Conservation (phyloP, 2,797 vertebrate species). For the Sebastes steindachneri region DNA sequence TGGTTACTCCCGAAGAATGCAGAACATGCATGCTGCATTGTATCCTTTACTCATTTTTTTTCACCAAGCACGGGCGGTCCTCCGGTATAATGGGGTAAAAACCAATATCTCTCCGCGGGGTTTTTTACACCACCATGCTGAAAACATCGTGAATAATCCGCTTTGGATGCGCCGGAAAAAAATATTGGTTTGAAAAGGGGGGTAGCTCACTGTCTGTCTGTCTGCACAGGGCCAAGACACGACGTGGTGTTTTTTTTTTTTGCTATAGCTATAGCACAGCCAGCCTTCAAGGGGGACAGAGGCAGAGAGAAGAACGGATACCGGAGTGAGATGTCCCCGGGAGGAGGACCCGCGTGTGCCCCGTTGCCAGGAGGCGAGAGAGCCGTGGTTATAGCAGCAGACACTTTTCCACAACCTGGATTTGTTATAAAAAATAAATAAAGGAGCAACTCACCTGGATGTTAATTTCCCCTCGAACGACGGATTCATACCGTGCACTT, state of each 20-base stretch:
- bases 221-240: constrained; percentile 71
- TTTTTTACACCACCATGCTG: constrained; percentile 63
- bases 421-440: not conserved
- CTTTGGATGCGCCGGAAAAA: constrained; percentile 57
- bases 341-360: constrained; percentile 84
- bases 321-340: constrained; percentile 84
- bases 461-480: constrained; percentile 41
- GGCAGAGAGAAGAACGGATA: constrained; percentile 81
- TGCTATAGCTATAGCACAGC: constrained; percentile 14
- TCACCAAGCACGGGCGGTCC: constrained; percentile 80
- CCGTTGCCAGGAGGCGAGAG: constrained; percentile 80
- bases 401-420: constrained; percentile 68
- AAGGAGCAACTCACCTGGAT: constrained; percentile 75
- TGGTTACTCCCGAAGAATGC: constrained; percentile 76
- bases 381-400: constrained; percentile 52
- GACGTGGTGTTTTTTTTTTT: constrained; percentile 47
- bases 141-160: constrained; percentile 81
- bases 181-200: not conserved
- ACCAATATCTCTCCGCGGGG: constrained; percentile 79
- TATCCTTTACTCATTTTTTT: constrained; percentile 82
- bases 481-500: constrained; percentile 38
- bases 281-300: constrained; percentile 80
- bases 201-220: constrained; percentile 40
- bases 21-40: constrained; percentile 81
- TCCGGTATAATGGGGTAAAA: constrained; percentile 77